Evolutionary conservation across 1,140 invertebrate species (phyloP).

Genomic region (Drusus annulatus): DNA sequence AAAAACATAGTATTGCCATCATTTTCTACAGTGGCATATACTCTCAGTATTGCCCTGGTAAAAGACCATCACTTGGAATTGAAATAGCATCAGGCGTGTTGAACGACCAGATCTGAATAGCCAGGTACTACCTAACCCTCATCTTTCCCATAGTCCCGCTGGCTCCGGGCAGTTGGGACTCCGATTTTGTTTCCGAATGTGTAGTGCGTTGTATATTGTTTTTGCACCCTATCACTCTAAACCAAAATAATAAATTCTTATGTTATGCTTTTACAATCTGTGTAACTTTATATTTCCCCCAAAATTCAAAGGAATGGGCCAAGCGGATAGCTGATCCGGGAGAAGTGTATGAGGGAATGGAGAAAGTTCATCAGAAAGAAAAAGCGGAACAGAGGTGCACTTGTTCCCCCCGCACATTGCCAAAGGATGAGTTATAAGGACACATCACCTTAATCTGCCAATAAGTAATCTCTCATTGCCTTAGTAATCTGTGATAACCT

Average conservation of each 20-base stretch:
- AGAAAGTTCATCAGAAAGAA: constrained; percentile 77
- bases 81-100: too few species aligned
- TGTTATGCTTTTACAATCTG: constrained; percentile 14
- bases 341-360: constrained; percentile 80
- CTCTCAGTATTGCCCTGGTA: too few species aligned
- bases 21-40: too few species aligned
- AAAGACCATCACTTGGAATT: too few species aligned
- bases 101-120: too few species aligned
- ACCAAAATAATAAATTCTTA: neutral
- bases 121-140: too few species aligned
- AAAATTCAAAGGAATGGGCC: constrained; percentile 77
- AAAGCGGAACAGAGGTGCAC: constrained; percentile 4
- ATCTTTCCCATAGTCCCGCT: too few species aligned
- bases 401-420: neutral
- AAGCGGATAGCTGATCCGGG: constrained; percentile 76
- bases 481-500: constrained; percentile 1
- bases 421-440: constrained; percentile 19
- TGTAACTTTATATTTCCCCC: neutral
- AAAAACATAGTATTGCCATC: too few species aligned
- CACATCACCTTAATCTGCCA: neutral
- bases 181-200: too few species aligned
- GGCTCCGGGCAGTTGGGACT: too few species aligned
- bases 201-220: too few species aligned
- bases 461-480: constrained; percentile 1
- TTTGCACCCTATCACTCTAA: neutral